A percentile compares a stretch with the other conserved stretches of the same genome.
These are phyloP conservation scores for Lysandra coridon DNA, from an alignment of 2,888 invertebrate species.

Conservation along the genomic window DNA sequence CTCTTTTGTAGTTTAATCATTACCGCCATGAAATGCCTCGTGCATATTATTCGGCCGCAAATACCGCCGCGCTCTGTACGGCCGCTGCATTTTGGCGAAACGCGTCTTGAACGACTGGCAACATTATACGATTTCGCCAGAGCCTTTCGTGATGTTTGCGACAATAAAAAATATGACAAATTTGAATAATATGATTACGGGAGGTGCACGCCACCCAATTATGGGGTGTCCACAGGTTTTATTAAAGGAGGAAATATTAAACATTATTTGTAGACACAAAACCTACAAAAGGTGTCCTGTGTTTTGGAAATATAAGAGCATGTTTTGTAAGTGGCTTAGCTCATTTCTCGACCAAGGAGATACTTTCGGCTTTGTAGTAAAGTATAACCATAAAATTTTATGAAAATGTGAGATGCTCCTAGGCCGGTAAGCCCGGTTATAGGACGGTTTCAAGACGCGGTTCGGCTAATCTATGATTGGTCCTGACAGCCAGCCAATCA, in stretches of 20 bases:
- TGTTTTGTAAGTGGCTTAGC: no score
- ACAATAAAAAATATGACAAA: constrained; percentile 74
- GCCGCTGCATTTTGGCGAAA: constrained; percentile 64
- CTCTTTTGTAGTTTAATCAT: constrained; percentile 34
- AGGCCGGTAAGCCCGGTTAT: no score
- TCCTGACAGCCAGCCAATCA: no score
- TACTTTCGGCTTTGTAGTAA: no score
- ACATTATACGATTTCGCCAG: constrained; percentile 38
- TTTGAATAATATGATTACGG: constrained; percentile 65
- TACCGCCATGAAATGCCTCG: constrained; percentile 67
- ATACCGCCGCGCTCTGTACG: constrained; percentile 58
- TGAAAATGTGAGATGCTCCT: no score
- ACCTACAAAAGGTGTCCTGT: neutral
- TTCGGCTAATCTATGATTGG: no score
- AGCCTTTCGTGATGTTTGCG: constrained; percentile 58
- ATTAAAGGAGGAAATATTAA: neutral
- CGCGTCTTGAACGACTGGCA: constrained; percentile 46
- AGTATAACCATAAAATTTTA: no score
- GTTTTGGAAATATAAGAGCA: neutral
- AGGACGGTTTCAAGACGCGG: no score
- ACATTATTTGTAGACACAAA: neutral
- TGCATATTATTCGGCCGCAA: constrained; percentile 66
- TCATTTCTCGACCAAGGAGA: no score
- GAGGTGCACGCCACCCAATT: constrained; percentile 59
- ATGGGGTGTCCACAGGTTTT: constrained; percentile 17